A percentile compares a stretch with the other conserved stretches of the same genome.
Evolutionary conservation across 2,797 vertebrate species (phyloP).

Genomic region (Muscicapa comitata): DNA sequence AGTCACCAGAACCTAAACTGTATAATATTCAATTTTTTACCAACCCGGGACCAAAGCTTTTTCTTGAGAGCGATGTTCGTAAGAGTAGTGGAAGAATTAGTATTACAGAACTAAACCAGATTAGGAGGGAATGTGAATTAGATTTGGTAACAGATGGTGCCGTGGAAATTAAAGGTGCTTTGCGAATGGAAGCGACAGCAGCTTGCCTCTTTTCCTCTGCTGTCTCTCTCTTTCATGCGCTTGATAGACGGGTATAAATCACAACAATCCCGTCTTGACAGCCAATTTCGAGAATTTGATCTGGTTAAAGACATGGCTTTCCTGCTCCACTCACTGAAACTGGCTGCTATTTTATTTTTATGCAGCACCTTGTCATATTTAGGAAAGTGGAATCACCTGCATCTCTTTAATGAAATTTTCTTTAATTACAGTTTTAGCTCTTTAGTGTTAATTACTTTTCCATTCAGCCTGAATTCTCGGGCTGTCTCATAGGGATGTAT

Average conservation of each 20-base stretch:
- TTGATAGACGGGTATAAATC: conserved; percentile 99
- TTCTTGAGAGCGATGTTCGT: conserved; percentile 61
- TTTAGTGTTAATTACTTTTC: conserved; percentile 81
- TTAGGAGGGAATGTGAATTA: conserved; percentile 97
- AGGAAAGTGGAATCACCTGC: conserved; percentile 87
- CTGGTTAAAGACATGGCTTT: conserved; percentile 97
- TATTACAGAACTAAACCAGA: conserved; percentile 96
- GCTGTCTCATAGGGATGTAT: conserved; percentile 60
- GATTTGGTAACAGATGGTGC: conserved; percentile 99
- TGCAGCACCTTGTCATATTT: conserved; percentile 82
- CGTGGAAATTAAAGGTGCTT: conserved; percentile 95
- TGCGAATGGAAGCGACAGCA: conserved; percentile 85
- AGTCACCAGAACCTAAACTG: conserved; percentile 61
- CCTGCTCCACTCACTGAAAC: conserved; percentile 74
- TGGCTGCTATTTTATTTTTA: conserved; percentile 73
- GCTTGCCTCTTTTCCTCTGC: conserved; percentile 77
- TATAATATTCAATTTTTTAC: conserved; percentile 71
- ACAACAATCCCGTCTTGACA: conserved; percentile 96
- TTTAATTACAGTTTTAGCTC: conserved; percentile 92
- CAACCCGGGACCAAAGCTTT: conserved; percentile 54
- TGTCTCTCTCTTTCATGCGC: conserved; percentile 68
- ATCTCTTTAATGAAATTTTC: conserved; percentile 92
- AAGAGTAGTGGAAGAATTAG: conserved; percentile 83
- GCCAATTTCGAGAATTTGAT: conserved; percentile 99
- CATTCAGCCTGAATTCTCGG: conserved; percentile 70